These are phyloP conservation scores for Acropora yongei DNA, from an alignment of 64 coral and sea anemone genomes.

Conservation along the genomic window DNA sequence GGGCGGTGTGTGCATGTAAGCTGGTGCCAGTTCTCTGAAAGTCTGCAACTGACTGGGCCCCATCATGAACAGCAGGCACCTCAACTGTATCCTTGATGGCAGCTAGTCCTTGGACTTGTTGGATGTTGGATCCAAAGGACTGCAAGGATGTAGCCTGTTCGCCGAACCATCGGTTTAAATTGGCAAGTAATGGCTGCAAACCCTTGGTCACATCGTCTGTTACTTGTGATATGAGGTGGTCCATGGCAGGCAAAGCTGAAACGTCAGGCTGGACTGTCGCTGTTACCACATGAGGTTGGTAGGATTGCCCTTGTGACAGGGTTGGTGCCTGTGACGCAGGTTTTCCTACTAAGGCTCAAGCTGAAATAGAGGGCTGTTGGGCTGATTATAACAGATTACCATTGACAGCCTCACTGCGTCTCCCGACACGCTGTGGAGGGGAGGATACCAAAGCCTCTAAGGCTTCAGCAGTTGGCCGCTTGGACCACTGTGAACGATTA, in stretches of 20 bases:
- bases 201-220: no score
- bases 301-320: neutral
- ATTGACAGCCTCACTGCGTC: neutral
- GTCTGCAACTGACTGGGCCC: no score
- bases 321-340: neutral
- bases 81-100: no score
- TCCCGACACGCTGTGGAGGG: neutral
- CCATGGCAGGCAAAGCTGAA: no score
- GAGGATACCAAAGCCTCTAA: neutral
- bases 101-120: no score
- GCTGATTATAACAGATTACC: neutral
- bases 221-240: no score
- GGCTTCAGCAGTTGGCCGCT: neutral
- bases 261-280: no score
- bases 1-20: conserved; percentile 33
- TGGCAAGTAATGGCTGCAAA: neutral
- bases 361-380: neutral
- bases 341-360: neutral
- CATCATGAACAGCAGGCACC: no score
- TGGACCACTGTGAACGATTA: no score
- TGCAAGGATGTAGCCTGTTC: no score
- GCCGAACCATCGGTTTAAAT: neutral
- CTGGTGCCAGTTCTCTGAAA: conserved; percentile 23
- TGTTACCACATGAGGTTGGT: neutral
- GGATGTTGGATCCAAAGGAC: no score